These are phyloP conservation scores for Apostichopus japonicus DNA, from an alignment of 35 echinoderm and acorn worm species.

Conservation along the genomic window DNA sequence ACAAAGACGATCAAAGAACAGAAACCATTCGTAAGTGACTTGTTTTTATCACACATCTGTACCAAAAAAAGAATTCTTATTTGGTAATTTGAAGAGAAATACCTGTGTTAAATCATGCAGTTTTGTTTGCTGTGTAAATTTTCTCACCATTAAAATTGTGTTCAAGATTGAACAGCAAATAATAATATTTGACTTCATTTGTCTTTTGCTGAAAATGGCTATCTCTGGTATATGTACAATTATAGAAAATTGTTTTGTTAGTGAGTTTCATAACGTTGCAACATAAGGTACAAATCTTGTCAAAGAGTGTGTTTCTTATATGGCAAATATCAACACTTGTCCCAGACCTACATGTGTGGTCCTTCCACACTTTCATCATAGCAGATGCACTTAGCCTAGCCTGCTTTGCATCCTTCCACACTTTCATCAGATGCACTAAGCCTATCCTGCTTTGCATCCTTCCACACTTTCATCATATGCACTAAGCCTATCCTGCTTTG, in stretches of 20 bases:
- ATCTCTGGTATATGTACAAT: too few relatives aligned
- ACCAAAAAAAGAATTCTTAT: background rate
- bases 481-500: too few relatives aligned
- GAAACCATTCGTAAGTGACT: constrained; percentile 58
- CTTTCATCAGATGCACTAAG: too few relatives aligned
- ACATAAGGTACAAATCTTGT: too few relatives aligned
- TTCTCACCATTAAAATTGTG: too few relatives aligned
- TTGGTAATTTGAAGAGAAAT: background rate
- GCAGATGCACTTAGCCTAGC: background rate
- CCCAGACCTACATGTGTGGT: background rate
- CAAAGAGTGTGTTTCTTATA: background rate
- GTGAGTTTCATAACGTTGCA: too few relatives aligned
- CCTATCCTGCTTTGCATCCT: background rate
- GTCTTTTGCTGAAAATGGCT: too few relatives aligned
- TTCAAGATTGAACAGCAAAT: too few relatives aligned
- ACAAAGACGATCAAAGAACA: background rate
- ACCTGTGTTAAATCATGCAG: too few relatives aligned
- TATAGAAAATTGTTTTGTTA: too few relatives aligned
- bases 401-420: background rate
- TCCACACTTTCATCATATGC: background rate
- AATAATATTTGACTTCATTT: too few relatives aligned
- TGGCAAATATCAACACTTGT: background rate
- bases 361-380: background rate
- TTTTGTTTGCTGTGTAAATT: too few relatives aligned
- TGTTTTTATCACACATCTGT: background rate